phyloP scores from a whole-genome alignment of 2,113 vertebrate species.

The Strix uralensis region DNA sequence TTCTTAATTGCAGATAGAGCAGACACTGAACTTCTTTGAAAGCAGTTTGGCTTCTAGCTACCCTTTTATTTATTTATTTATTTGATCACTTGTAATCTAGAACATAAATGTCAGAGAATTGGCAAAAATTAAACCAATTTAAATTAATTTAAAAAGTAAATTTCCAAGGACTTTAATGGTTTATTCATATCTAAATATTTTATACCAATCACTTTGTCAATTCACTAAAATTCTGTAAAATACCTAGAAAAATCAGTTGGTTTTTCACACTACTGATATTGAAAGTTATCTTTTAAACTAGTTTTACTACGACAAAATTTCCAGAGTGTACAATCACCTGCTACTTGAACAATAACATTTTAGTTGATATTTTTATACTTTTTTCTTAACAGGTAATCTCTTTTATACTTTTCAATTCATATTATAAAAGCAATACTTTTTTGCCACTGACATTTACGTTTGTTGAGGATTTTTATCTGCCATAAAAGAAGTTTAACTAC shows the following conservation, averaged over 20 bases:
- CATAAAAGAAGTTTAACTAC: neutral
- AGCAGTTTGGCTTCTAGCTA: neutral
- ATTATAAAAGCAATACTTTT: neutral
- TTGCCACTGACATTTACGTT: neutral
- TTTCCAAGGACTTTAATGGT: neutral
- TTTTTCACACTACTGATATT: fast-evolving
- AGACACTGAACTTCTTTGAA: neutral
- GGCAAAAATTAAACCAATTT: neutral
- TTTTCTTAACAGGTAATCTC: neutral
- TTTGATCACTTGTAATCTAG: neutral
- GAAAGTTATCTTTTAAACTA: neutral
- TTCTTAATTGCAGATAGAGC: neutral
- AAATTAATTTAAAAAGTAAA: neutral
- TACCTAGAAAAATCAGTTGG: neutral
- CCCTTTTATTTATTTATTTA: neutral
- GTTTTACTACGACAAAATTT: neutral
- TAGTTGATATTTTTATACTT: neutral
- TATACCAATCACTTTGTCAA: neutral
- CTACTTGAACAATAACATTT: neutral
- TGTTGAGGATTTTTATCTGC: neutral
- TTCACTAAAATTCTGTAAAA: neutral
- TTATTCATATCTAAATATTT: neutral
- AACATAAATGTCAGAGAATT: neutral
- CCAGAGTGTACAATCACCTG: neutral
- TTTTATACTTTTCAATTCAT: neutral